Conservation (phyloP, 2,113 vertebrate species). For the Anoplopoma fimbria region DNA sequence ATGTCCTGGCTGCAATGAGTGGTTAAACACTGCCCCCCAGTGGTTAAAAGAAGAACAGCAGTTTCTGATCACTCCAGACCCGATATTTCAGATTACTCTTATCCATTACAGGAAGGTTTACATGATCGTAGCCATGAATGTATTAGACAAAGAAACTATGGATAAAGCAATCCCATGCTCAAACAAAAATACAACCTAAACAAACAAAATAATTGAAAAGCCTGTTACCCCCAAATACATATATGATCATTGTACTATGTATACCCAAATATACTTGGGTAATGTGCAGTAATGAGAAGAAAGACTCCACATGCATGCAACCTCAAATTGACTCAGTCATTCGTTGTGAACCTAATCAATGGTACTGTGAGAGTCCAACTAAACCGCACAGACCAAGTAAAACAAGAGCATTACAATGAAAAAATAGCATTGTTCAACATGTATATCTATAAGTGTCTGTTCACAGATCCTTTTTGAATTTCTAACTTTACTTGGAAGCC, state of each 20-base stretch:
- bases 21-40: slow-evolving; percentile 35
- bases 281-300: neutral
- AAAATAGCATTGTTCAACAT: neutral
- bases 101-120: neutral
- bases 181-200: neutral
- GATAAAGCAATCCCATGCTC: neutral
- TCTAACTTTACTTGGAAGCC: neutral
- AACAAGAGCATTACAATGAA: neutral
- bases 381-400: neutral
- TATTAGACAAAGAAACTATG: neutral
- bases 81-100: neutral
- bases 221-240: neutral
- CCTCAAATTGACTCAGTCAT: neutral
- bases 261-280: too few relatives aligned
- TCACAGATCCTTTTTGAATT: neutral
- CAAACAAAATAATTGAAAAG: neutral
- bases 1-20: neutral
- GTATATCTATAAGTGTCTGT: neutral
- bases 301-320: neutral
- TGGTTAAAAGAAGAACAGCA: neutral
- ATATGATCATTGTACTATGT: neutral
- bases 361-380: neutral
- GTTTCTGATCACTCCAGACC: neutral
- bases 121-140: neutral
- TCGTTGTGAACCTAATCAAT: neutral